phyloP scores from a whole-genome alignment of 2,888 invertebrate genomes.

The Pammene fasciana region DNA sequence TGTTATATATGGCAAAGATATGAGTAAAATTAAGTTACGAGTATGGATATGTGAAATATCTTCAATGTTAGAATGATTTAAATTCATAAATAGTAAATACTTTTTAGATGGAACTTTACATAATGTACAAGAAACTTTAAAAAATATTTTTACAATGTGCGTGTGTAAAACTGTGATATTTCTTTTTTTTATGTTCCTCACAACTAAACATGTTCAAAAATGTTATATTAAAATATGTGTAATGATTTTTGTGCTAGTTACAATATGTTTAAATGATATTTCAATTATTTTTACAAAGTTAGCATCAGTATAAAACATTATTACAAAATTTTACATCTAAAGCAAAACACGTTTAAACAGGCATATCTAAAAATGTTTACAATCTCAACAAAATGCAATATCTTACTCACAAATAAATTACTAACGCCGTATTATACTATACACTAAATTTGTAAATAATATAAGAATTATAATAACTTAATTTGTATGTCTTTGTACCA shows the following conservation, averaged over 20 bases:
- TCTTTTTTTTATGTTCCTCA: conserved; percentile 10
- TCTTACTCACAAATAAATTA: conserved; percentile 76
- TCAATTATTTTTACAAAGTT: conserved; percentile 49
- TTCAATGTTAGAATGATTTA: conserved; percentile 27
- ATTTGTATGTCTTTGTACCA: conserved; percentile 82
- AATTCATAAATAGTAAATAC: conserved; percentile 35
- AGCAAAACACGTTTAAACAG: conserved; percentile 62
- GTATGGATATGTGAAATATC: conserved; percentile 37
- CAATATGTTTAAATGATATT: conserved; percentile 49
- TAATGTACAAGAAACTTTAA: conserved; percentile 61
- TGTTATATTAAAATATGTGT: conserved; percentile 26
- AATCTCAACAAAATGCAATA: conserved; percentile 76
- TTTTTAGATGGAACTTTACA: conserved; percentile 62
- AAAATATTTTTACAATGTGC: conserved; percentile 52
- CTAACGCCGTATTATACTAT: conserved; percentile 61
- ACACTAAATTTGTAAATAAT: conserved; percentile 70
- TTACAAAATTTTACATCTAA: conserved; percentile 61
- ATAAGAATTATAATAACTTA: conserved; percentile 74
- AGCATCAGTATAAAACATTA: conserved; percentile 44
- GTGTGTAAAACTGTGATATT: conserved; percentile 44
- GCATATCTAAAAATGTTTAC: conserved; percentile 67
- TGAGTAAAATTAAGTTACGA: conserved; percentile 33
- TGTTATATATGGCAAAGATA: conserved; percentile 42
- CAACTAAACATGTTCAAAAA: conserved; percentile 32
- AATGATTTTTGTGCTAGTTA: conserved; percentile 47